Evolutionary conservation across 53 echinoderm and acorn worm species (phyloP).

Genomic region (Hippasteria phrygiana): DNA sequence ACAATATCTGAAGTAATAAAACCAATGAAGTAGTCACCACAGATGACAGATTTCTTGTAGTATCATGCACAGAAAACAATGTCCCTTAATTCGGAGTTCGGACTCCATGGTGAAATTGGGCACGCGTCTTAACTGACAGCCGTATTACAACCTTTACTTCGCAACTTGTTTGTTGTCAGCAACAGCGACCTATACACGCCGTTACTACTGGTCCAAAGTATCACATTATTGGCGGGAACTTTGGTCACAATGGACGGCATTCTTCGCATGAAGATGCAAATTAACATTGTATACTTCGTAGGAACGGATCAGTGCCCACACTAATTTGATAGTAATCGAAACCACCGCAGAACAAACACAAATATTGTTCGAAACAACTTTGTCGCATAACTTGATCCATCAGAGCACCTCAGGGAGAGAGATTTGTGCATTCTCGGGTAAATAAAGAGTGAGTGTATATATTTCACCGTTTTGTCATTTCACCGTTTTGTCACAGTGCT

Average conservation of each 20-base stretch:
- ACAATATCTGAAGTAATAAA: too few relatives aligned
- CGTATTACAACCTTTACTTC: too few relatives aligned
- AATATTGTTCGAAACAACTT: slow-evolving; percentile 2
- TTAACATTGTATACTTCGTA: neutral
- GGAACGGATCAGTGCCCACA: slow-evolving; percentile 20
- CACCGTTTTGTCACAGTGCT: neutral
- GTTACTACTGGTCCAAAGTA: slow-evolving; percentile 48
- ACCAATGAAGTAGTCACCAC: too few relatives aligned
- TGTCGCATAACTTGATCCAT: slow-evolving; percentile 40
- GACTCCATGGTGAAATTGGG: too few relatives aligned
- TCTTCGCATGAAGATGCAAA: slow-evolving; percentile 15
- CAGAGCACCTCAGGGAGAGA: slow-evolving; percentile 2
- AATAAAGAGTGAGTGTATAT: neutral
- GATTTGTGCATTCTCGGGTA: neutral
- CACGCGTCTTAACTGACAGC: too few relatives aligned
- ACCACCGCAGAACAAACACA: slow-evolving; percentile 23
- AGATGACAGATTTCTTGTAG: too few relatives aligned
- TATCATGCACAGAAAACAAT: too few relatives aligned
- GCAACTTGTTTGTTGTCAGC: neutral
- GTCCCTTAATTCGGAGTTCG: too few relatives aligned
- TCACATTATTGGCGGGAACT: slow-evolving; percentile 26
- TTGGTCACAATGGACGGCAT: slow-evolving; percentile 13
- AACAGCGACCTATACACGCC: neutral
- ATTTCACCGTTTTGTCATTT: neutral
- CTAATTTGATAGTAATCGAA: slow-evolving; percentile 46